These are phyloP conservation scores for Epirrita christyi DNA, from an alignment of 2,888 invertebrate species.

Conservation along the genomic window DNA sequence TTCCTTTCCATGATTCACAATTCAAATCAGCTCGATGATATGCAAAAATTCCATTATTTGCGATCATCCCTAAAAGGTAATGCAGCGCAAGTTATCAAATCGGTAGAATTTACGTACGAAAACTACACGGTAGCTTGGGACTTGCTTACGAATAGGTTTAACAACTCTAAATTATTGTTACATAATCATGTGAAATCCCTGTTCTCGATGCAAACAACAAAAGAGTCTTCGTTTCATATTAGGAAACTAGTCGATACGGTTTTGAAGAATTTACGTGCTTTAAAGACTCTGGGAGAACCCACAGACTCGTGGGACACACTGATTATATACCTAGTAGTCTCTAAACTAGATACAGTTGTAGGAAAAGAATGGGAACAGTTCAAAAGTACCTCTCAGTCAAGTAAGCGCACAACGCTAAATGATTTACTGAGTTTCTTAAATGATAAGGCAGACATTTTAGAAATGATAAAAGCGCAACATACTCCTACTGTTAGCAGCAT, in stretches of 20 bases:
- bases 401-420: no score
- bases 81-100: no score
- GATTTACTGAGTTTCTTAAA: no score
- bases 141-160: background rate
- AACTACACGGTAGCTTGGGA: no score
- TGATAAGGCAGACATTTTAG: no score
- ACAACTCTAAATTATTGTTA: constrained; percentile 1
- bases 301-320: constrained; percentile 35
- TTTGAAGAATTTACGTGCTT: constrained; percentile 31
- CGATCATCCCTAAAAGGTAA: no score
- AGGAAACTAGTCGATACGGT: constrained; percentile 31
- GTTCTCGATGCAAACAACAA: constrained; percentile 1
- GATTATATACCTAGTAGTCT: constrained; percentile 31
- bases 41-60: no score
- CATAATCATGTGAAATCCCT: constrained; percentile 1
- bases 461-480: no score
- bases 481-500: no score
- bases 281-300: constrained; percentile 30
- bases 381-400: background rate
- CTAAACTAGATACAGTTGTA: constrained; percentile 34
- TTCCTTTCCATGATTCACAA: background rate
- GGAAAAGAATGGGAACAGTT: constrained; percentile 33
- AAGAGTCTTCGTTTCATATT: constrained; percentile 27
- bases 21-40: background rate
- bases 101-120: no score